Base-by-base conservation (phyloP, 2,113 vertebrate genomes). In the Hipposideros armiger region DNA sequence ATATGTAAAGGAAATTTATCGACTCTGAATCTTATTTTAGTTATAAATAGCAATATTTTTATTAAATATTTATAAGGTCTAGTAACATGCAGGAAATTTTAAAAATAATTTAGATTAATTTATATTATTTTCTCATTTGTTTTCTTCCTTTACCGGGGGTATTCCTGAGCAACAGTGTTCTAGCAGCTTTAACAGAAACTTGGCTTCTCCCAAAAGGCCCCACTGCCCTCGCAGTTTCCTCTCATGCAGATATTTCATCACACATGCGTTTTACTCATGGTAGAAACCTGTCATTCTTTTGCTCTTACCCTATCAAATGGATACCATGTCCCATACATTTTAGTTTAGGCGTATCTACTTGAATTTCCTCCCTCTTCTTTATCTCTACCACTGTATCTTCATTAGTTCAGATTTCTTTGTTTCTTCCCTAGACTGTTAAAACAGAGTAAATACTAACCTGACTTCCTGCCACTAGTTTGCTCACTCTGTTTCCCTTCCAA, bases 101-200 rank as follows among this genome's bases (percentile, higher is more conserved):
- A 13, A 77, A 95, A 94, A 70, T 84, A 60, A 93, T 54, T 56
- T 50, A 17, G 90, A 45, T 67, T 88, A 76, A 91, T 95, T 86
- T 96, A 36, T 19, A 73, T 8, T 62, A 19, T 92, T 77, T 93
- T 77, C 47, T 88, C 22, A 56, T 85, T 95, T 95, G 4, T 91
- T 93, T 77, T 89, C 26, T 40, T 73, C 6, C 13, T 86, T 92
- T 95, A 66, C 94, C 52, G 7, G 72, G 67, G 13, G 47, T 84
- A 56, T 88, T 90, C 32, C 40, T 70, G 76, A 81, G 76, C 11
- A 85, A 26, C 30, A 56, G n/a, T 66, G 13, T 88, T 88, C 24
- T 14, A 42, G 66, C 26, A 56, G 30, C 11, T 91, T 91, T 73
- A 22, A 62, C 26, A 77, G 73, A 86, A 87, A 36, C 62, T 4